A percentile compares a stretch with the other conserved stretches of the same genome.
These are phyloP conservation scores for Rambutsinella grinnellia DNA, from an alignment of 2,888 invertebrate genomes.

Conservation along the genomic window DNA sequence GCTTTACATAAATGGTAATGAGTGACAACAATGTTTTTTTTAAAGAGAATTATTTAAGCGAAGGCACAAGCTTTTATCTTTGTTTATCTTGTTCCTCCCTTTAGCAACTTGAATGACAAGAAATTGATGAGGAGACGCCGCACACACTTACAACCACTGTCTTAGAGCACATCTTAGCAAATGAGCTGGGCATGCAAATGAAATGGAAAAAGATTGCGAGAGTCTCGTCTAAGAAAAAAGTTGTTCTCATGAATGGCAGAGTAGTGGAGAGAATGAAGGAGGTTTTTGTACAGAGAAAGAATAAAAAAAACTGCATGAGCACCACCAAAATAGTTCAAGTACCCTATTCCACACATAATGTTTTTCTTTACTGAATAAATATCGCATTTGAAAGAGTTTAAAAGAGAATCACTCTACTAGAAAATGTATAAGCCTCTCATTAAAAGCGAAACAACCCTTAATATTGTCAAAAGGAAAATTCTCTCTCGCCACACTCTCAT, in stretches of 20 bases:
- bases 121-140: background rate
- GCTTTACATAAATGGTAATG: background rate
- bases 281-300: background rate
- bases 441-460: too few relatives aligned
- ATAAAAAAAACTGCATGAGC: background rate
- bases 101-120: background rate
- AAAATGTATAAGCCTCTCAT: too few relatives aligned
- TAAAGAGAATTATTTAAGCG: background rate
- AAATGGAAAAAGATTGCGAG: too few relatives aligned
- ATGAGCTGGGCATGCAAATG: conserved; percentile 10
- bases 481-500: too few relatives aligned
- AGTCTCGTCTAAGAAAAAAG: too few relatives aligned
- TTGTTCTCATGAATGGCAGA: background rate
- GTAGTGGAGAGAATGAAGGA: background rate
- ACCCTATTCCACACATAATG: conserved; percentile 5
- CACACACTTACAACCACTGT: background rate
- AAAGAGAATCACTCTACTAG: too few relatives aligned
- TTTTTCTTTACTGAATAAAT: background rate
- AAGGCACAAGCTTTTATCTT: conserved; percentile 2
- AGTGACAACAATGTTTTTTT: background rate
- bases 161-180: conserved; percentile 19
- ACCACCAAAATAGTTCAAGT: conserved; percentile 7
- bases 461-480: too few relatives aligned
- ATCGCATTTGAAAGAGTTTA: background rate
- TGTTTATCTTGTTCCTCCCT: conserved; percentile 11